Base-by-base conservation (phyloP, 2,113 vertebrate genomes). In the Oreochromis aureus region DNA sequence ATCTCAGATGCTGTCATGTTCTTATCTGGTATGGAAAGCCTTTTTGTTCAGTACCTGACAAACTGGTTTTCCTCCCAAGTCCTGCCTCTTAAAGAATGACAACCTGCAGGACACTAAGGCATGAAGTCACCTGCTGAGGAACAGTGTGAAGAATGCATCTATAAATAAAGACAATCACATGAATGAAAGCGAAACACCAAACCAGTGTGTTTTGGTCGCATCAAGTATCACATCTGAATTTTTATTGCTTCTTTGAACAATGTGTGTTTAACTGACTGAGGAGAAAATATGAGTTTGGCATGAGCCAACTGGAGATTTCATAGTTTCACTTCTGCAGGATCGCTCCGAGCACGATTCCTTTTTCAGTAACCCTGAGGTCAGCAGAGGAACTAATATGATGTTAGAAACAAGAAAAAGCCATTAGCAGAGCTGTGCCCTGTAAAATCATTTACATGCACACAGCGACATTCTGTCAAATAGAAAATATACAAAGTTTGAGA, bases 1-100 rank as follows among this genome's bases (percentile, higher is more conserved):
- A 0, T 18, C 24, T 46, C 41, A 27, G 2, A 46, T 1, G 8
- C 22, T 18, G 69, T 27, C 15, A 18, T 24, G 6, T n/a, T n/a
- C 39, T 73, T 3, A 46, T 24, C 22, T 73, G 22, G 13, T 18
- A 55, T 18, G 24, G 15, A 76, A 44, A 48, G 44, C 24, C 13
- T 48, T 7, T 73, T 48, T 7, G 15, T 30, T 48, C 71, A 30
- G 71, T 12, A 11, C 24, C 44, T 76, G 71, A 76, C 41, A 18
- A 46, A 48, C 71, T 48, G 18, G 6, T n/a, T 39, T 66, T 4
- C 18, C 32, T 36, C 10, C 10, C 34, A 13, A 39, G 19, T 11
- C 4, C 34, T 12, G 41, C 41, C 27, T 48, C 41, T 76, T 18
- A 30, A 48, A 76, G 24, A 51, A 76, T 48, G 22, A 11, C 34